phyloP scores from a whole-genome alignment of 2,888 invertebrate genomes.

The Ichneumoninae sp. region DNA sequence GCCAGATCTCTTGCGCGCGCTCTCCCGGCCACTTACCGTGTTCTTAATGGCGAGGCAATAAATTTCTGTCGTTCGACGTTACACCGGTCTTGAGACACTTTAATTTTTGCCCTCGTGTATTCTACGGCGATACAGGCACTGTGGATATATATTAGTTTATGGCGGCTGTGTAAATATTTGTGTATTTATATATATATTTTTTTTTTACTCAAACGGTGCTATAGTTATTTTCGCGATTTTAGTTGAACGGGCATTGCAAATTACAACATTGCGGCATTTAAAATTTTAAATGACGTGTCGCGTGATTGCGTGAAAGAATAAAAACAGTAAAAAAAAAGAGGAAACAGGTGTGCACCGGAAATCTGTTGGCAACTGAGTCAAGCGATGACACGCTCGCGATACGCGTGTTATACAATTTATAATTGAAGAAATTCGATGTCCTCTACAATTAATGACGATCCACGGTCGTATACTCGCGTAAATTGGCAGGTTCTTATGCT shows the following conservation, averaged over 20 bases:
- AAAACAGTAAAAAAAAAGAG: not conserved
- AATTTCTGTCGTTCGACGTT: constrained; percentile 61
- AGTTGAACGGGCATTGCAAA: constrained; percentile 9
- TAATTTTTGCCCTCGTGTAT: constrained; percentile 54
- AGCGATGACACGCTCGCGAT: constrained; percentile 7
- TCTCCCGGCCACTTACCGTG: constrained; percentile 57
- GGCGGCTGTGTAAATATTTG: constrained; percentile 23
- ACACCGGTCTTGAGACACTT: constrained; percentile 56
- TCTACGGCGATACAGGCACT: constrained; percentile 4
- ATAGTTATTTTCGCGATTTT: not conserved
- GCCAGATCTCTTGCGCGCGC: constrained; percentile 17
- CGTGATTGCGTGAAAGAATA: not conserved
- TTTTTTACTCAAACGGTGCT: not conserved
- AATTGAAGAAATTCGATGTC: constrained; percentile 37
- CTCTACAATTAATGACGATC: constrained; percentile 22
- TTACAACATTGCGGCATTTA: not conserved
- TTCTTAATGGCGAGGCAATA: constrained; percentile 64
- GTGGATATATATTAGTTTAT: constrained; percentile 21
- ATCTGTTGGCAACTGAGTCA: not conserved
- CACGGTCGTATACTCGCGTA: constrained; percentile 26
- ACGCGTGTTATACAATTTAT: constrained; percentile 18
- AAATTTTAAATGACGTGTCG: not conserved
- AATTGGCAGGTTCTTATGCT: constrained; percentile 27
- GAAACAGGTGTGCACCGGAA: not conserved
- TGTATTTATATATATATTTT: not conserved